phyloP scores from a whole-genome alignment of 2,113 vertebrate genomes.

The Cervus canadensis region DNA sequence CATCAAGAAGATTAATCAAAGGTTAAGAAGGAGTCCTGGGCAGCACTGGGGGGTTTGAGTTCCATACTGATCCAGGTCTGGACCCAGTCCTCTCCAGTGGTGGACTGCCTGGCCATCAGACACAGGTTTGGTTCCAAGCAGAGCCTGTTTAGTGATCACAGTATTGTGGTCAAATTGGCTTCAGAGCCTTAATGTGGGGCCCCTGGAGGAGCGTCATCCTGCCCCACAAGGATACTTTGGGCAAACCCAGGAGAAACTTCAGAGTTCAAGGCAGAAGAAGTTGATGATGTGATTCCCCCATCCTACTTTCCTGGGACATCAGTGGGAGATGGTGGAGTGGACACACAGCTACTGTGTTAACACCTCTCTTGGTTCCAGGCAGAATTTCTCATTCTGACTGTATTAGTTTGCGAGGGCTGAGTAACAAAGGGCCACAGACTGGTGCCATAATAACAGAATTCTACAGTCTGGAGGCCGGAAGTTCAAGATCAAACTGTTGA shows the following conservation, averaged over 20 bases:
- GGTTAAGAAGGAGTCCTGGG: background rate
- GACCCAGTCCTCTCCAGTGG: too few species aligned
- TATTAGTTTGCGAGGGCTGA: background rate
- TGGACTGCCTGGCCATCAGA: background rate
- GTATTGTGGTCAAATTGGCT: background rate
- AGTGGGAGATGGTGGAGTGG: background rate
- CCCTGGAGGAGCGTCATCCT: background rate
- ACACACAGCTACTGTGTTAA: background rate
- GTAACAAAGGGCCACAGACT: background rate
- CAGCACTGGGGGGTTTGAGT: background rate
- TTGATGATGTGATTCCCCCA: too few species aligned
- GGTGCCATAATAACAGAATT: background rate
- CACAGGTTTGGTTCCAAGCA: background rate
- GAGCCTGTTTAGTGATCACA: background rate
- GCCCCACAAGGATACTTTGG: background rate
- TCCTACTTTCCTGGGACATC: background rate
- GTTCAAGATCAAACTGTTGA: background rate
- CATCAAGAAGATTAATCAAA: background rate
- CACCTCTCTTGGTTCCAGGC: background rate
- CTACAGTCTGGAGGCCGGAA: background rate
- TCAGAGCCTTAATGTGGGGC: background rate
- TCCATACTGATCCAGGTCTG: background rate
- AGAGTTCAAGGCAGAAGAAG: background rate
- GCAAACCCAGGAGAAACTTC: background rate
- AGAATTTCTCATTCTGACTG: background rate